Evolutionary conservation across 2,113 vertebrate genomes (phyloP), one percentile per base, ranked within the genome.

Genomic region (Acrocephalus arundinaceus): DNA sequence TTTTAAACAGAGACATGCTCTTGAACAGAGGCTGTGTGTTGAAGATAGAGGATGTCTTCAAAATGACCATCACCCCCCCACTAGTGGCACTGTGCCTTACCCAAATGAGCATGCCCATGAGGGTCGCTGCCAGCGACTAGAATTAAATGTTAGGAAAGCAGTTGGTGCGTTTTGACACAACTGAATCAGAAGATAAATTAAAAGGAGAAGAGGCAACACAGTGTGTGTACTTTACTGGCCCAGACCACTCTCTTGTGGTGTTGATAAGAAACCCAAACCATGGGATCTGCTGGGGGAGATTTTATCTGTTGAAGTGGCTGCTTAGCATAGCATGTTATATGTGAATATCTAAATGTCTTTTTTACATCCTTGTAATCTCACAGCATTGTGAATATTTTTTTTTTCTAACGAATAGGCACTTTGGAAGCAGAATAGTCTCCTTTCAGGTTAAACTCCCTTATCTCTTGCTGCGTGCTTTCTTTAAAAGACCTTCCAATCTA

Each of bases 401-500:
- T 39, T 52, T 78, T 7, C 30, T 3, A 73, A 78, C 37, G 89
- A 59, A 71, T 31, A 58, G 61, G 77, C n/a, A 52, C 25, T 10
- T 37, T 74, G 59, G 45, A 85, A 55, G 24, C 66, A 85, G 67
- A 84, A 86, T 81, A 81, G 57, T 52, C 54, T 83, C 17, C 54
- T 87, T 80, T 94, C 85, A 83, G 65, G 37, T 87, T 96, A 77
- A 86, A 55, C 55, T 93, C 70, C 31, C 76, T 97, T 97, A 97
- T 96, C 96, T 95, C 81, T 90, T 93, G 35, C 37, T 73, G 70
- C 39, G 6, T 87, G 43, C 87, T 88, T 92, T 95, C 86, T 95
- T 92, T 94, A 80, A 75, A 94, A 95, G 73, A 85, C 27, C 33
- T 93, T 97, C 92, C 94, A 97, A 89, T 77, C 73, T 59, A 97